A percentile compares a stretch with the other conserved stretches of the same genome.
Evolutionary conservation across 2,113 vertebrate species (phyloP).

Genomic region (Ammospiza nelsoni): DNA sequence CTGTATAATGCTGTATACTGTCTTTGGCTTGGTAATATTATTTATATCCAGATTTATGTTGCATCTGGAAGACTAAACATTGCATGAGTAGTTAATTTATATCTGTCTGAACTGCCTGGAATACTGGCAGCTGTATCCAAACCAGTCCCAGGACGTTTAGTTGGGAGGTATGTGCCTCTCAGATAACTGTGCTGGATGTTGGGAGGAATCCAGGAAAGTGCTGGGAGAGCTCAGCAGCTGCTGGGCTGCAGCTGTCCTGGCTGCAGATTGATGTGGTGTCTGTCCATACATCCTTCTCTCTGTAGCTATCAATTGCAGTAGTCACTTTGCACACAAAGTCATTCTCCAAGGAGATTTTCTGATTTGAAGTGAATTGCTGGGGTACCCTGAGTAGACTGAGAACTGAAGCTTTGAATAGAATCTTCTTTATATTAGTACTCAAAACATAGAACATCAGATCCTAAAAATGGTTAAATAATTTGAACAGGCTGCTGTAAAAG

Average conservation of each 20-base stretch:
- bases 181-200: neutral
- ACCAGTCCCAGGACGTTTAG: neutral
- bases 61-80: neutral
- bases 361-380: neutral
- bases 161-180: neutral
- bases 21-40: neutral
- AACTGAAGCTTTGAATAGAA: neutral
- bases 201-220: neutral
- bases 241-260: neutral
- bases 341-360: neutral
- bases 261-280: neutral
- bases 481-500: neutral
- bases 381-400: neutral
- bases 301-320: fast-evolving
- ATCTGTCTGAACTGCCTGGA: neutral
- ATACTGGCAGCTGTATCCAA: neutral
- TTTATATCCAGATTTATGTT: neutral
- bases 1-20: neutral
- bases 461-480: neutral
- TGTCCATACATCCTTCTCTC: neutral
- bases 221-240: neutral
- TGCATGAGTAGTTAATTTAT: neutral
- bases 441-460: neutral
- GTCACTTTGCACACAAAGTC: neutral
- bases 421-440: neutral